Percentiles rank a stretch among this genome's conserved stretches.
Evolutionary conservation across 2,113 vertebrate species (phyloP).

Genomic region (Bombycilla garrulus): DNA sequence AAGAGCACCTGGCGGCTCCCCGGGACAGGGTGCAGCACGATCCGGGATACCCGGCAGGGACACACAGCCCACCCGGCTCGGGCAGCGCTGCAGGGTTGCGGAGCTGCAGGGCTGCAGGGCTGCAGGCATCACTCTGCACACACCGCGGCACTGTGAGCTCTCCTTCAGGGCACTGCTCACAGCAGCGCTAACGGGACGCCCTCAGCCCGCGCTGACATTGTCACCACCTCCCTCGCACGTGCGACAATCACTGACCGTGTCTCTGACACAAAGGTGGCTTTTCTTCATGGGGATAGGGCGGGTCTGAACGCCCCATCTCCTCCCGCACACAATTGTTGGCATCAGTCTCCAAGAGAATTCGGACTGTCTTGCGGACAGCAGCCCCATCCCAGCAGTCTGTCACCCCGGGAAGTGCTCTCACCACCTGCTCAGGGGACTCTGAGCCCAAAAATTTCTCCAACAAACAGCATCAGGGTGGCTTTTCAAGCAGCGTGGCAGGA

Average conservation of each 20-base stretch:
- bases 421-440: background rate
- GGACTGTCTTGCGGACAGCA: background rate
- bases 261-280: background rate
- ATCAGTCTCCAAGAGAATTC: no score
- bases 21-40: fast-evolving
- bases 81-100: background rate
- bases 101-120: background rate
- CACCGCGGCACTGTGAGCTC: background rate
- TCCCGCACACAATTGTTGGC: background rate
- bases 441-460: background rate
- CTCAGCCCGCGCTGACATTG: background rate
- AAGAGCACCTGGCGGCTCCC: background rate
- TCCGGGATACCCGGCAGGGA: fast-evolving
- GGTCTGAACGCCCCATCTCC: background rate
- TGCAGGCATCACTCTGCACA: no score
- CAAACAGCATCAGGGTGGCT: background rate
- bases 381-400: background rate
- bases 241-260: fast-evolving
- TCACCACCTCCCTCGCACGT: background rate
- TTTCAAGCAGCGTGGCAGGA: background rate
- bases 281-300: fast-evolving
- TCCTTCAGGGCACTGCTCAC: background rate
- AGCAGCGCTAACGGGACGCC: background rate
- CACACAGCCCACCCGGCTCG: fast-evolving
- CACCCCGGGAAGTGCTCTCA: background rate